phyloP scores from a whole-genome alignment of 2,888 invertebrate genomes.

The Mimumesa dahlbomi region DNA sequence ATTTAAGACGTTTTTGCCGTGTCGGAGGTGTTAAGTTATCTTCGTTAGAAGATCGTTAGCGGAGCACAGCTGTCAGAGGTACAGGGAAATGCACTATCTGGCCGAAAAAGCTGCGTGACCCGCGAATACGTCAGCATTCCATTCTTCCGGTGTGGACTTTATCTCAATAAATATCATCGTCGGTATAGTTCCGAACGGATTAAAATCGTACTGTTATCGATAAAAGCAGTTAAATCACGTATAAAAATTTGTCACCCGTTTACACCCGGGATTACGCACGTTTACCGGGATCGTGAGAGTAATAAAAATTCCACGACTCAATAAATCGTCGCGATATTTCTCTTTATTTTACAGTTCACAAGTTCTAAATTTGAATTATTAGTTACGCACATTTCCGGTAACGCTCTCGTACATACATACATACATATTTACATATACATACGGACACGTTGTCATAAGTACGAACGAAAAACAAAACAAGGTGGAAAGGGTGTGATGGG shows the following conservation, averaged over 20 bases:
- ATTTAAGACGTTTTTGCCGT: constrained; percentile 21
- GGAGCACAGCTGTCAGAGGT: constrained; percentile 5
- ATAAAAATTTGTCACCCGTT: constrained; percentile 21
- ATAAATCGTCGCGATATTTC: constrained; percentile 18
- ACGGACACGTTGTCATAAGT: too few species aligned
- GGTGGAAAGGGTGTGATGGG: too few species aligned
- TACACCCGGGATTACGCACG: constrained; percentile 19
- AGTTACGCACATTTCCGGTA: neutral
- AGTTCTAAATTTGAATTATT: neutral
- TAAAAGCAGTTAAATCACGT: constrained; percentile 11
- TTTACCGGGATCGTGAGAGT: constrained; percentile 31
- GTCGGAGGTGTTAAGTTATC: neutral
- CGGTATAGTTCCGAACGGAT: constrained; percentile 16
- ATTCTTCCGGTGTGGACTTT: neutral
- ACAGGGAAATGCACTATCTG: constrained; percentile 20
- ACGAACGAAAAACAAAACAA: too few species aligned
- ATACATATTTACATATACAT: too few species aligned
- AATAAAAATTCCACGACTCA: constrained; percentile 22
- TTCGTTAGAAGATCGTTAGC: constrained; percentile 23
- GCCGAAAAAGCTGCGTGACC: constrained; percentile 20
- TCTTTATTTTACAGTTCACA: neutral
- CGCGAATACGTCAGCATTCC: constrained; percentile 29
- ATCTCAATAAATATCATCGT: constrained; percentile 26
- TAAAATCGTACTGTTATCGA: constrained; percentile 28
- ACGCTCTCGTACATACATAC: too few species aligned